Evolutionary conservation across 2,888 invertebrate genomes (phyloP), one percentile per base, ranked within the genome.

Genomic region (Sycophila texana): DNA sequence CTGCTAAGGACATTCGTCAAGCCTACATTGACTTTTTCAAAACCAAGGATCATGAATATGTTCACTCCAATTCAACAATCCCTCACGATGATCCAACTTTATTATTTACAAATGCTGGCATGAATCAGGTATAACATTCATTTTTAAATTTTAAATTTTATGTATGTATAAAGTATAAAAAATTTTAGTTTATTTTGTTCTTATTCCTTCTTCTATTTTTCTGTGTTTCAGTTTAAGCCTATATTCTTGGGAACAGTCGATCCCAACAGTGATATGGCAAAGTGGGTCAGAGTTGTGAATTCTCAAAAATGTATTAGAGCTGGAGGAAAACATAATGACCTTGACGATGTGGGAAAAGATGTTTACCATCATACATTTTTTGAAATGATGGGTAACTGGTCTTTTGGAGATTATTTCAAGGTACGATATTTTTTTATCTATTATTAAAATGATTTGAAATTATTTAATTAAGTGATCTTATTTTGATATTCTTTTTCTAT

Each of bases 321-420:
- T 84, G 99, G 99, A 74, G 99, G 99, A 71, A 99, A 99, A 91
- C 99, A 99, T 91, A 99, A 99, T 91, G 99, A 99, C 91, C 92
- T 99, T 80, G 99, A 99, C 91, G 99, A 99, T 92, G 99, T 99
- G 13, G 99, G 99, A 51, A 99, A 99, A 92, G 99, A 99, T 92
- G 98, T 99, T 2, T 99, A 99, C 88, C 99, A 99, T 92, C 99
- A 99, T 88, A 99, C 99, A 3, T 99, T 99, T 91, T 99, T 99
- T 91, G 99, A 99, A 92, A 99, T 99, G 99, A 93, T 99, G 93
- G 99, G 99, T 10, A 99, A 99, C 90, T 99, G 99, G 99, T 99
- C 99, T 0, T 99, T 99, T 92, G 99, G 99, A n/a, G 99, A 99
- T 91, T 99, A 99, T 90, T 99, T 99, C 90, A 99, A 99, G 91